These are phyloP conservation scores for Amphiprion ocellaris DNA, from an alignment of 2,113 vertebrate species.

Conservation along the genomic window DNA sequence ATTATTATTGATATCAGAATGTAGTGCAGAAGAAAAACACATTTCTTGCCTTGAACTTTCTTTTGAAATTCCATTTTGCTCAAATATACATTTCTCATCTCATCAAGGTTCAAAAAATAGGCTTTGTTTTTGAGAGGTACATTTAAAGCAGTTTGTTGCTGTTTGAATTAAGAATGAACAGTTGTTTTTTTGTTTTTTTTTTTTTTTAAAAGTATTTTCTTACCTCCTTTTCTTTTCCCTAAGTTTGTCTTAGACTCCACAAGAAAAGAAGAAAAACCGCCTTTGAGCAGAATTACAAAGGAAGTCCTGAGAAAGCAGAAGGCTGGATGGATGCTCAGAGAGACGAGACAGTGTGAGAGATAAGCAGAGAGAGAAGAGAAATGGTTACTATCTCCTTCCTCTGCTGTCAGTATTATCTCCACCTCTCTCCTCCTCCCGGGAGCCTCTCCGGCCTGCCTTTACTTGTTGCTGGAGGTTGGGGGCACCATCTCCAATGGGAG, in stretches of 20 bases:
- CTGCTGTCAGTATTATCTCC: constrained; percentile 51
- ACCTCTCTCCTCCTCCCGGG: constrained; percentile 58
- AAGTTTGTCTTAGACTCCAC: constrained; percentile 28
- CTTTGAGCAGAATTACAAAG: neutral
- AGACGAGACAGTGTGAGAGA: constrained; percentile 16
- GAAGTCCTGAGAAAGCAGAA: constrained; percentile 31
- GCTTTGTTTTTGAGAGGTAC: neutral
- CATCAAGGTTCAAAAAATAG: neutral
- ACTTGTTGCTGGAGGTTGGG: constrained; percentile 77
- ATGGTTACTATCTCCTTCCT: constrained; percentile 36
- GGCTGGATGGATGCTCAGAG: neutral
- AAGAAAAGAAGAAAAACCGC: constrained; percentile 16
- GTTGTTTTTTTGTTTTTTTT: neutral
- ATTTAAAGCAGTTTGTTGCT: neutral
- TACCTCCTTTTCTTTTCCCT: constrained; percentile 53
- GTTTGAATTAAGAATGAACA: neutral
- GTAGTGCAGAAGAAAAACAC: too few species aligned
- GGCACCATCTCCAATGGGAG: constrained; percentile 70
- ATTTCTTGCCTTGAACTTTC: neutral
- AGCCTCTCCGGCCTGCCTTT: constrained; percentile 69
- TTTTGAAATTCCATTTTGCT: neutral
- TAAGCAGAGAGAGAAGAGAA: constrained; percentile 24
- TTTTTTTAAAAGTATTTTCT: neutral
- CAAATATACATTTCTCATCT: too few species aligned
- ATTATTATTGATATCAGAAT: too few species aligned